Conservation (phyloP, 2,113 vertebrate genomes). For the Dicrurus megarhynchus region DNA sequence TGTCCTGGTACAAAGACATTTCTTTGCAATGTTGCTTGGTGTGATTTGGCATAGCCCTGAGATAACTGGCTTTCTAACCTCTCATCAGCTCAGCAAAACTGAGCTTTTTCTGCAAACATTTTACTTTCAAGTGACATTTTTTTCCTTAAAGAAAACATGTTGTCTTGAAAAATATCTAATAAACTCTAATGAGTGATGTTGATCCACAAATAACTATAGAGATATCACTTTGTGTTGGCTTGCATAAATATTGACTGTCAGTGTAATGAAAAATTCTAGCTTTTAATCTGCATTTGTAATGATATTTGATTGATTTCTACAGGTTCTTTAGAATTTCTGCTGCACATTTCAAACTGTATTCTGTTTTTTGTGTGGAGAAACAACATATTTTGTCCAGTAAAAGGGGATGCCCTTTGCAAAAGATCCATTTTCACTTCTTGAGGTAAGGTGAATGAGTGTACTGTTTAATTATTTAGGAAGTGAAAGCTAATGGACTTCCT, state of each 20-base stretch:
- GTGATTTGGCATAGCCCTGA: background rate
- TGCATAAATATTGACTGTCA: background rate
- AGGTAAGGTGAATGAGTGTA: background rate
- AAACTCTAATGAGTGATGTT: background rate
- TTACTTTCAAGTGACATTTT: background rate
- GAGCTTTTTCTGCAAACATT: background rate
- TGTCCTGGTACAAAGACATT: background rate
- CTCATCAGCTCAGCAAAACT: background rate
- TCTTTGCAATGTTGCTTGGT: background rate
- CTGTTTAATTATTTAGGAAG: conserved; percentile 20
- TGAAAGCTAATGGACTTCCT: conserved; percentile 35
- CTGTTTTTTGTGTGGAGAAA: background rate
- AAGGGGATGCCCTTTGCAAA: background rate
- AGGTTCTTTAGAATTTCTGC: background rate
- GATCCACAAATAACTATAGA: background rate
- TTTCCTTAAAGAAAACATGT: background rate
- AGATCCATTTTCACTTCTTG: background rate
- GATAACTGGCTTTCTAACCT: background rate
- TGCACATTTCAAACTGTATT: background rate
- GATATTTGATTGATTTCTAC: background rate
- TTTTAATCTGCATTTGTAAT: background rate
- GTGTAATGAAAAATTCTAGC: background rate
- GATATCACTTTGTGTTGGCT: background rate
- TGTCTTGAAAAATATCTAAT: background rate
- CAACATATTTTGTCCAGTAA: background rate